These are phyloP conservation scores for Schizaphis graminum DNA, from an alignment of 2,888 invertebrate genomes.

Conservation along the genomic window DNA sequence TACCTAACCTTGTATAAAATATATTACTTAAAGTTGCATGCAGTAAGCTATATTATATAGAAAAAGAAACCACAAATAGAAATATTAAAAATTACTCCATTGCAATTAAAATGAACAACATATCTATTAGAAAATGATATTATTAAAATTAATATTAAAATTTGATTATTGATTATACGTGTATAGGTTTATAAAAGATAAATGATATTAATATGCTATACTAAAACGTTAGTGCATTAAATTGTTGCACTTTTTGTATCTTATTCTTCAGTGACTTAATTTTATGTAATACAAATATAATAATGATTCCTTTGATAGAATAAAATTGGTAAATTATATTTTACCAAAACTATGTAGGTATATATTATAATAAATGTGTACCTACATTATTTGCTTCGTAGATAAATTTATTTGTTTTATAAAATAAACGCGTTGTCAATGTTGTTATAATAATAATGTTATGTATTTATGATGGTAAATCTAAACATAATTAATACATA, in stretches of 20 bases:
- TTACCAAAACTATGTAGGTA: too few relatives aligned
- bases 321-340: background rate
- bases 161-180: background rate
- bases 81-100: background rate
- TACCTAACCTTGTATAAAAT: background rate
- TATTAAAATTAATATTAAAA: background rate
- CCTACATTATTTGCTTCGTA: background rate
- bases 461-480: background rate
- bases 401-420: background rate
- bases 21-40: background rate
- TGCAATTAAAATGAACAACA: background rate
- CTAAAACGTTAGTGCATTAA: background rate
- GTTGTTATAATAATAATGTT: background rate
- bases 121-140: background rate
- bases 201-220: background rate
- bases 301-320: background rate
- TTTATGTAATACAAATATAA: background rate
- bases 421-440: background rate
- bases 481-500: background rate
- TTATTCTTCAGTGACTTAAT: background rate
- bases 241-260: background rate
- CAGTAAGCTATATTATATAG: background rate
- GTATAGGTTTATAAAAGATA: background rate
- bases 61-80: background rate
- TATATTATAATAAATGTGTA: background rate